These are phyloP conservation scores for Elysia crispata DNA, from an alignment of 2,888 invertebrate species.

Conservation along the genomic window DNA sequence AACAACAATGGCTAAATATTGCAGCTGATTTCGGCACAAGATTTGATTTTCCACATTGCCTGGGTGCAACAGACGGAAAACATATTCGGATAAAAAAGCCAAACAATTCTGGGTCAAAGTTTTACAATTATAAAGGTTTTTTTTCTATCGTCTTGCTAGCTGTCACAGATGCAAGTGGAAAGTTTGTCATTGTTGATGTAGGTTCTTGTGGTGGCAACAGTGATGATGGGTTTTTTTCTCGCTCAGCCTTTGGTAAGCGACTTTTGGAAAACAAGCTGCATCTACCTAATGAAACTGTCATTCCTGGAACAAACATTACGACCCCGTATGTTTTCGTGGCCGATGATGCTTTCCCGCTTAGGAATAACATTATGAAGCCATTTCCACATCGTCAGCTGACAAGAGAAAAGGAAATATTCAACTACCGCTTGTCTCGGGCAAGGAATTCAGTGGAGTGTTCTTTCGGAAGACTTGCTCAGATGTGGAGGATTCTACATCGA, in stretches of 20 bases:
- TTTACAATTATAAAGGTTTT: slow-evolving; percentile 29
- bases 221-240: slow-evolving; percentile 26
- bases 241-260: slow-evolving; percentile 6
- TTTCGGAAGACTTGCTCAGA: slow-evolving; percentile 26
- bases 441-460: slow-evolving; percentile 35
- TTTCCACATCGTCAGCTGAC: slow-evolving; percentile 35
- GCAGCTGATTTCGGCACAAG: too few relatives aligned
- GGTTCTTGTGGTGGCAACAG: slow-evolving; percentile 32
- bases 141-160: slow-evolving; percentile 21
- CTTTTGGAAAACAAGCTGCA: neutral
- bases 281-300: slow-evolving; percentile 2
- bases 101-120: slow-evolving; percentile 15
- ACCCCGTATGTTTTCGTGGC: slow-evolving; percentile 29
- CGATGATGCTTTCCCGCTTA: slow-evolving; percentile 21
- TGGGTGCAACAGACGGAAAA: slow-evolving; percentile 22
- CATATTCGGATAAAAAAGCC: slow-evolving; percentile 10
- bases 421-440: slow-evolving; percentile 33
- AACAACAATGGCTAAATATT: neutral
- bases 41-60: too few relatives aligned
- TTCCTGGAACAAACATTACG: slow-evolving; percentile 28
- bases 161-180: slow-evolving; percentile 35
- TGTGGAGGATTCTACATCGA: slow-evolving; percentile 30
- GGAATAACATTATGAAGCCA: slow-evolving; percentile 33
- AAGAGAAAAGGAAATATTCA: slow-evolving; percentile 25
- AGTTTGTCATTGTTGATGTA: slow-evolving; percentile 29